Evolutionary conservation across 2,113 vertebrate genomes (phyloP).

Genomic region (Zosterops japonicus): DNA sequence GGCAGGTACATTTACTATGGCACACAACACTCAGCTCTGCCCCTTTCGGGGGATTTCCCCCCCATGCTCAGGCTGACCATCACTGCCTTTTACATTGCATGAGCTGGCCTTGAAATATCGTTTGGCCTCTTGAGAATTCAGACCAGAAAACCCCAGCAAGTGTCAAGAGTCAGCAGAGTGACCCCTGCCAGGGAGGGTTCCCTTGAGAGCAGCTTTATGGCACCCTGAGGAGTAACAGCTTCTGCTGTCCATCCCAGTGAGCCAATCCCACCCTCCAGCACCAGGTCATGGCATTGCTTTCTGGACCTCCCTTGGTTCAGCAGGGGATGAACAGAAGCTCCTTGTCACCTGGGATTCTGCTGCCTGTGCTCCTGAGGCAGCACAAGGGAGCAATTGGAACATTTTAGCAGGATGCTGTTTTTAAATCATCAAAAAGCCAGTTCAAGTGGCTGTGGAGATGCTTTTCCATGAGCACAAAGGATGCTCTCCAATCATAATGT

Average conservation of each 20-base stretch:
- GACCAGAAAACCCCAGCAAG: neutral
- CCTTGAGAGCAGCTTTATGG: neutral
- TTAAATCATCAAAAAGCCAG: neutral
- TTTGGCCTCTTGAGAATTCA: neutral
- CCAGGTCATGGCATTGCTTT: neutral
- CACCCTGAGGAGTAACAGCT: neutral
- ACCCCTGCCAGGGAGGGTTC: too few species aligned
- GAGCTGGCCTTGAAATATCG: neutral
- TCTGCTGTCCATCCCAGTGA: rapidly evolving
- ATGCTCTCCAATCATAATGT: neutral
- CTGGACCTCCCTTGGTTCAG: neutral
- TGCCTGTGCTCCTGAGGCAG: rapidly evolving
- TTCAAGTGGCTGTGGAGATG: neutral
- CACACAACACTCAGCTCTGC: neutral
- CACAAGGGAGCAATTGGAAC: neutral
- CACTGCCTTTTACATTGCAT: neutral
- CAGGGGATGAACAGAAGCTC: neutral
- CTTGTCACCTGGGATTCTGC: neutral
- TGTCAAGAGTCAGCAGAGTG: neutral
- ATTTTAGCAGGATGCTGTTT: neutral
- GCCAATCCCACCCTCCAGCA: neutral
- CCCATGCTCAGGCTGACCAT: neutral
- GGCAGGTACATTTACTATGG: neutral
- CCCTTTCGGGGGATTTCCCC: neutral
- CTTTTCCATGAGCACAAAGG: neutral